Conservation (phyloP, 2,797 vertebrate species). For the Liparis tanakae region DNA sequence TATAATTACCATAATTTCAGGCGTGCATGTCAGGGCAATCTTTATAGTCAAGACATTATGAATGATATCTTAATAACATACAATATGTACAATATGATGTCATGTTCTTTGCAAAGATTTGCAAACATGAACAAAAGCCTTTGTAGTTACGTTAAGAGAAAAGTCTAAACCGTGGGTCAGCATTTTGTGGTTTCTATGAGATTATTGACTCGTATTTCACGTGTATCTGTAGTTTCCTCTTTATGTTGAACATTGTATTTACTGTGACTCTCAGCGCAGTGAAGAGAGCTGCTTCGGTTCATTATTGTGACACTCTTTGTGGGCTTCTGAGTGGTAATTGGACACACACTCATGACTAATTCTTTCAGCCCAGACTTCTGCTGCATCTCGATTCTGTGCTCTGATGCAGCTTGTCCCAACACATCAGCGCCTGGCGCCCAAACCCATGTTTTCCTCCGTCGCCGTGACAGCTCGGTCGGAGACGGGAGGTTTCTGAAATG, state of each 20-base stretch:
- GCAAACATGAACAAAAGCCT: constrained; percentile 2
- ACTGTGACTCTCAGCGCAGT: constrained; percentile 24
- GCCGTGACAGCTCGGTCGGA: constrained; percentile 63
- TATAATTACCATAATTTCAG: too few relatives aligned
- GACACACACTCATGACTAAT: constrained; percentile 65
- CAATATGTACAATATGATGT: constrained; percentile 1
- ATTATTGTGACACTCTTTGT: constrained; percentile 60
- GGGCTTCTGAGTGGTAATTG: constrained; percentile 62
- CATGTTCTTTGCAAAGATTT: neutral
- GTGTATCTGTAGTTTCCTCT: constrained; percentile 3
- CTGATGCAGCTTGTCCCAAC: constrained; percentile 54
- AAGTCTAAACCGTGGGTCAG: neutral
- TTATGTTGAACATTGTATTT: constrained; percentile 14
- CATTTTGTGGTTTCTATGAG: neutral
- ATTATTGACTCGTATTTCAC: constrained; percentile 21
- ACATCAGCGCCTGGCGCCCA: constrained; percentile 43
- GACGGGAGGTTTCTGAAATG: constrained; percentile 45
- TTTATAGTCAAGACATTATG: constrained; percentile 20
- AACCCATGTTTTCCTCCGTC: constrained; percentile 64
- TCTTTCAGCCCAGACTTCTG: constrained; percentile 51
- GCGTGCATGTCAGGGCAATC: neutral
- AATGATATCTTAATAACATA: neutral
- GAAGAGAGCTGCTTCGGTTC: constrained; percentile 44
- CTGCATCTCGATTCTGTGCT: constrained; percentile 63
- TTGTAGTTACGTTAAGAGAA: neutral